phyloP scores from a whole-genome alignment of 1,140 invertebrate species.

The Ooceraea biroi region DNA sequence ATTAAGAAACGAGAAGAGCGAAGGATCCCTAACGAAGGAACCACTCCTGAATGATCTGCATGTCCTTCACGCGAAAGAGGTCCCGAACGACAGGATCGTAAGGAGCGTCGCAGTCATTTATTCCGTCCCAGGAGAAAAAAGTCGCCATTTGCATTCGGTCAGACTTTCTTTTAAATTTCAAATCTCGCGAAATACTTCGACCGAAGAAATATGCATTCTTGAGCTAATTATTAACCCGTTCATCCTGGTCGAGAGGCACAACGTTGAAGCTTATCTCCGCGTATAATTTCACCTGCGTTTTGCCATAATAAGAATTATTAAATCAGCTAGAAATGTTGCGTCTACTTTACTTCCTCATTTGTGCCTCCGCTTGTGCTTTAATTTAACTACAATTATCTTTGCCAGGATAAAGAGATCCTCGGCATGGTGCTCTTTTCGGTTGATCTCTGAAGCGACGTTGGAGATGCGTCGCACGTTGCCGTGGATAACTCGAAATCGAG shows the following conservation, averaged over 20 bases:
- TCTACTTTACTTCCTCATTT: not conserved
- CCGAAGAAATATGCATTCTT: not conserved
- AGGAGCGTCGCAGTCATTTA: conserved; percentile 15
- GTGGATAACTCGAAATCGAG: conserved; percentile 64
- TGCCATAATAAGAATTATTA: not conserved
- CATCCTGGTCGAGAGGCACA: not conserved
- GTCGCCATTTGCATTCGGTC: not conserved
- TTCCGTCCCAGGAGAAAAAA: not conserved
- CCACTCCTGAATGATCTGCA: conserved; percentile 36
- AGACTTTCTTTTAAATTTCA: conserved; percentile 51
- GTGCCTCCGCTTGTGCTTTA: not conserved
- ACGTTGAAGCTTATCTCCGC: not conserved
- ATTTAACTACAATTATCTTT: conserved; percentile 21
- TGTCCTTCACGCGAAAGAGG: conserved; percentile 21
- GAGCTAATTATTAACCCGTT: conserved; percentile 25
- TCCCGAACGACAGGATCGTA: conserved; percentile 3
- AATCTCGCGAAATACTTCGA: conserved; percentile 23
- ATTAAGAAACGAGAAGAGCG: conserved; percentile 34
- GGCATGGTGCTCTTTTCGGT: not conserved
- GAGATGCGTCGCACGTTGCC: conserved; percentile 52
- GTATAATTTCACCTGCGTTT: not conserved
- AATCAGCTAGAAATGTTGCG: not conserved
- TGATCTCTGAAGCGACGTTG: conserved; percentile 15
- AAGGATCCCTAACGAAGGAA: conserved; percentile 12
- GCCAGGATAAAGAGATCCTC: not conserved